Evolutionary conservation across 2,113 vertebrate species (phyloP), one percentile per base, ranked within the genome.

Genomic region (Hippocampus guttulatus): DNA sequence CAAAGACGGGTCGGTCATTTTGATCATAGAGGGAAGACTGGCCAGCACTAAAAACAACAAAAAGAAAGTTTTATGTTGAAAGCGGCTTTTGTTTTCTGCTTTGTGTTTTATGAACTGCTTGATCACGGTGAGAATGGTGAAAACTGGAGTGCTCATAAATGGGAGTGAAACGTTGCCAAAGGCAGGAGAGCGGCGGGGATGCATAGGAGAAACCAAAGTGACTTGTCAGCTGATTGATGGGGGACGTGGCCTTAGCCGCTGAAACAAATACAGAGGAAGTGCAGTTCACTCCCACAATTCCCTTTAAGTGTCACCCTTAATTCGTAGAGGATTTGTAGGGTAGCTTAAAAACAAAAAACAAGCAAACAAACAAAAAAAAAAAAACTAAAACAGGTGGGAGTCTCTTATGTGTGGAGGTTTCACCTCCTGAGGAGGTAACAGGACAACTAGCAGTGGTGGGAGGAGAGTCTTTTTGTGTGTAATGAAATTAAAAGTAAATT

Each of bases 401-500:
- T n/a, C 40, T 33, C 30, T 64, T 64, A 7, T 16, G 23, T 25
- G 45, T 81, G 43, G 16, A 33, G 20, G 27, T 61, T 61, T 61
- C 27, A 61, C 58, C 27, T 33, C 15, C 27, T 9, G 58, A 61
- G 25, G 58, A 61, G 27, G 4, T 47, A 72, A 71, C 14, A 49
- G 61, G 49, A 69, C 74, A 76, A 79, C 60, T 16, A 41, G 27
- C 67, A 88, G 78, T 40, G 25, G 27, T 78, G 75, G 70, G 71
- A 87, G 65, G 23, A 87, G 84, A 82, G 75, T 85, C 83, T 85
- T 91, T 70, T 84, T 87, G n/a, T 18, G 40, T 43, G 61, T 63
- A 88, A 83, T 79, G 72, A 84, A 76, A 87, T 92, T 89, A 90
- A 92, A 93, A 84, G 85, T 78, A 76, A 88, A 88, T 90, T 89